phyloP scores from a whole-genome alignment of 2,888 invertebrate species.

The Agriopis aurantiaria region DNA sequence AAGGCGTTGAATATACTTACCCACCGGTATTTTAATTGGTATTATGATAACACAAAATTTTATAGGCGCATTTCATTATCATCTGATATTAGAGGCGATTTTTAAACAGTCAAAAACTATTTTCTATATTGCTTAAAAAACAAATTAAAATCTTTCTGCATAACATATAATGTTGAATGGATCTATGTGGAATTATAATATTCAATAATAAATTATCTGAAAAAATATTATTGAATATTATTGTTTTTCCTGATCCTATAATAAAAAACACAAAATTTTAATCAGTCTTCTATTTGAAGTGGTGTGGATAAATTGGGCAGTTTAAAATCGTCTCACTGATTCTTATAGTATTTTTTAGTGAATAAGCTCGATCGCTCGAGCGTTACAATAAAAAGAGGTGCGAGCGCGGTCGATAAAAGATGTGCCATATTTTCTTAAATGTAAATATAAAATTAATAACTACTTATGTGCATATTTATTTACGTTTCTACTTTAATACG shows the following conservation, averaged over 20 bases:
- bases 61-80: conserved; percentile 67
- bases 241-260: neutral
- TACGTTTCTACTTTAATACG: conserved; percentile 70
- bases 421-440: conserved; percentile 86
- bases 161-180: no score
- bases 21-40: conserved; percentile 86
- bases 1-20: conserved; percentile 80
- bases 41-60: conserved; percentile 77
- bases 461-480: conserved; percentile 84
- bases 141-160: no score
- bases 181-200: no score
- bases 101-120: conserved; percentile 37
- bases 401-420: conserved; percentile 81
- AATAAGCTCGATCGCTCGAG: conserved; percentile 67
- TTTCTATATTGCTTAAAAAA: neutral
- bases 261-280: neutral
- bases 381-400: conserved; percentile 52
- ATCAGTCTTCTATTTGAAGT: conserved; percentile 8
- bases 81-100: conserved; percentile 51
- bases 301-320: conserved; percentile 30
- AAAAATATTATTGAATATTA: no score
- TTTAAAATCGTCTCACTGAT: conserved; percentile 51
- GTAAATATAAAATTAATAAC: conserved; percentile 84
- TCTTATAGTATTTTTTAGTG: conserved; percentile 57
- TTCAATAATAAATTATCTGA: no score